Conservation (phyloP, 1,140 invertebrate species). For the Diabrotica undecimpunctata region DNA sequence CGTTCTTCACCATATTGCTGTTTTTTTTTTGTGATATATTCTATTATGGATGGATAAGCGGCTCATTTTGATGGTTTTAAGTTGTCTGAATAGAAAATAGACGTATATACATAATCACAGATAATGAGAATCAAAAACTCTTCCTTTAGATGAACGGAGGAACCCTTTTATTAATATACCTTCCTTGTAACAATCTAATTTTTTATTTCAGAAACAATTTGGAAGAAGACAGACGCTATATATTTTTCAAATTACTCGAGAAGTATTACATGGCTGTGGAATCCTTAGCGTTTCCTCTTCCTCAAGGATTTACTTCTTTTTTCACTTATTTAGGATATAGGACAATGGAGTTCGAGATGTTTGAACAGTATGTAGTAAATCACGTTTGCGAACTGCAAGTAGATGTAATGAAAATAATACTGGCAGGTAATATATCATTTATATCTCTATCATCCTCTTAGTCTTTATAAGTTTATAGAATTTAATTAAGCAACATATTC, state of each 20-base stretch:
- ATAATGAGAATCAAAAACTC: no score
- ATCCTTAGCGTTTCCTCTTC: conserved; percentile 75
- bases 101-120: no score
- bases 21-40: no score
- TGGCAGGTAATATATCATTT: conserved; percentile 58
- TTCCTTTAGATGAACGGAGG: no score
- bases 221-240: conserved; percentile 59
- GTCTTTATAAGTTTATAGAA: not conserved
- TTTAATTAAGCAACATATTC: not conserved
- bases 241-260: conserved; percentile 70
- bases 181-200: no score
- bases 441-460: not conserved
- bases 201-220: conserved; percentile 64
- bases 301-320: conserved; percentile 81
- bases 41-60: no score
- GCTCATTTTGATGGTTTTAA: no score
- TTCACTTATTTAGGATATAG: conserved; percentile 80
- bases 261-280: conserved; percentile 74
- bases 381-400: conserved; percentile 82
- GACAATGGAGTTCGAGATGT: conserved; percentile 68
- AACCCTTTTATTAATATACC: no score
- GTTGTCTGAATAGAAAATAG: no score
- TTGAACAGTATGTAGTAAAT: conserved; percentile 74
- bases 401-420: conserved; percentile 79
- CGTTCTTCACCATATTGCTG: no score